Conservation (phyloP, 2,888 invertebrate species). For the Acrobasis suavella region DNA sequence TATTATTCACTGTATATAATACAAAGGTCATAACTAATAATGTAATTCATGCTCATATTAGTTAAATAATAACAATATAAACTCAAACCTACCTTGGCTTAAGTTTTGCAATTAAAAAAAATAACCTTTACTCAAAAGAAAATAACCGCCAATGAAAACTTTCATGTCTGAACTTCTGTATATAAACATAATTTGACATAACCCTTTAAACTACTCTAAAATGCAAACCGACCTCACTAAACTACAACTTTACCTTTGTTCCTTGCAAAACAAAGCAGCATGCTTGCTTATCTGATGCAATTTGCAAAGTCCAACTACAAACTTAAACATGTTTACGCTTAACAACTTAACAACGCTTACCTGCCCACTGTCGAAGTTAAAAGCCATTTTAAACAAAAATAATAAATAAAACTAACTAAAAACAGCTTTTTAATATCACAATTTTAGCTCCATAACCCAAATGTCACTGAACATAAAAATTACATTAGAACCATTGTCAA, state of each 20-base stretch:
- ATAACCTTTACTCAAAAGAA: no score
- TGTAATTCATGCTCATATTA: no score
- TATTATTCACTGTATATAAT: no score
- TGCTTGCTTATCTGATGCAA: conserved; percentile 7
- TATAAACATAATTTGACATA: neutral
- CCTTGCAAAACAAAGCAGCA: conserved; percentile 27
- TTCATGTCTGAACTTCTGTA: neutral
- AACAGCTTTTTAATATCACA: conserved; percentile 38
- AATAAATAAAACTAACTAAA: conserved; percentile 34
- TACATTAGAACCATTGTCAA: conserved; percentile 29
- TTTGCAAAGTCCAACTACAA: conserved; percentile 14
- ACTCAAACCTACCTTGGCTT: no score
- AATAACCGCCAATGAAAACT: no score
- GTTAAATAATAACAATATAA: no score
- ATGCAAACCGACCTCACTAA: conserved; percentile 21
- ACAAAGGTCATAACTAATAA: no score
- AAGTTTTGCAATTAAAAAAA: no score
- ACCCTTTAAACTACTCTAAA: neutral
- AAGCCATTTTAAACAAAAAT: conserved; percentile 54
- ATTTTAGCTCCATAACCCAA: conserved; percentile 52
- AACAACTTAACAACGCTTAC: conserved; percentile 57
- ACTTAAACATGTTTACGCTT: neutral
- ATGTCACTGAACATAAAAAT: conserved; percentile 36
- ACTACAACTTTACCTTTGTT: neutral
- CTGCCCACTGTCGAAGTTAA: conserved; percentile 74